phyloP scores from a whole-genome alignment of 2,888 invertebrate genomes.

The Frankliniella intonsa region DNA sequence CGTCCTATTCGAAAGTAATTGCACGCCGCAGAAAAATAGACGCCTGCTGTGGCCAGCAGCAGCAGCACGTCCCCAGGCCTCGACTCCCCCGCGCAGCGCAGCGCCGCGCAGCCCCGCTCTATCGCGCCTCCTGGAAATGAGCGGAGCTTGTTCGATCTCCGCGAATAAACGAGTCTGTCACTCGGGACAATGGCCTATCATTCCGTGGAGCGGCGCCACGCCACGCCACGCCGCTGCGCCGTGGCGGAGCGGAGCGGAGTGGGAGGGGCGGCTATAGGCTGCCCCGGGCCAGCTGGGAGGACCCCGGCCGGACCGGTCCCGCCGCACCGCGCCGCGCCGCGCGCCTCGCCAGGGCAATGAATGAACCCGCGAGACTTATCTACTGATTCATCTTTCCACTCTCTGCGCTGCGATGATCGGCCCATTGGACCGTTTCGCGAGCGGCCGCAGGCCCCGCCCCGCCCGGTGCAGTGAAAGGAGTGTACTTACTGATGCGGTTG shows the following conservation, averaged over 20 bases:
- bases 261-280: too few species aligned
- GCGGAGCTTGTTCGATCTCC: too few species aligned
- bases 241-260: too few species aligned
- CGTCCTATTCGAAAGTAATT: too few species aligned
- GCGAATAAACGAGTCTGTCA: too few species aligned
- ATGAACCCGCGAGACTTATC: not conserved
- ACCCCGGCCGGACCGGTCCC: not conserved
- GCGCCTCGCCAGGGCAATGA: not conserved
- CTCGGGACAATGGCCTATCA: too few species aligned
- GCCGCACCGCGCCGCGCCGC: not conserved
- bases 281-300: too few species aligned
- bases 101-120: not conserved
- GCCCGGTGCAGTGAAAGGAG: too few species aligned
- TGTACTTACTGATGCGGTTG: conserved; percentile 72
- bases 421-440: not conserved
- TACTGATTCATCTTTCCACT: not conserved
- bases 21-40: not conserved
- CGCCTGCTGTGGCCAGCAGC: not conserved
- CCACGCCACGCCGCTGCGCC: too few species aligned
- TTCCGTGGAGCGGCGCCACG: too few species aligned
- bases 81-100: not conserved
- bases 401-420: not conserved
- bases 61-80: not conserved
- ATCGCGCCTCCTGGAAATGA: too few species aligned
- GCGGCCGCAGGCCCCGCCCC: not conserved